Base-by-base conservation (phyloP, 2,888 invertebrate species). In the Cheiracanthium punctorium region DNA sequence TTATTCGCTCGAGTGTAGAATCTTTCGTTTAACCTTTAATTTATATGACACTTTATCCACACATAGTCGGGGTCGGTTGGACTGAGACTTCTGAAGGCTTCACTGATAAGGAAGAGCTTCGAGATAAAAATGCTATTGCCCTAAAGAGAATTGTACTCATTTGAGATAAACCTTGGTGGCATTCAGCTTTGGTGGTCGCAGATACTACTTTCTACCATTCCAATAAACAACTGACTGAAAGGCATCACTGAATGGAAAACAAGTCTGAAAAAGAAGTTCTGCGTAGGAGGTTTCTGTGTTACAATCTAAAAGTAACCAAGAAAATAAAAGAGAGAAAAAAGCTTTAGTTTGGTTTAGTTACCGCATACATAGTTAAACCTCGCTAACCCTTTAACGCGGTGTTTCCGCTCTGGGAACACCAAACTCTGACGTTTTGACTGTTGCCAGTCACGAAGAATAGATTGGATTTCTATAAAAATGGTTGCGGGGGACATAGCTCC, bases 171-270 rank as follows among this genome's bases (percentile, higher is more conserved):
- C 33, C 73, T n/a, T 73, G 67, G 73, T 67, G 73, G 79, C 52
- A 58, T 30, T 17, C 77, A 24, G 73, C 71, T 73, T 79, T 84
- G 84, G 84, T 84, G 84, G 84, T 79, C 84, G 41, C 64, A n/a
- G n/a, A n/a, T n/a, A n/a, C n/a, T n/a, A n/a, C 24, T 7, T 28
- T 28, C 24, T 28, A 24, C n/a, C 30, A 12, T 10, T 17, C 32
- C 37, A 69, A 33, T 74, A 69, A 67, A 24, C 20, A 37, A 37
- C 69, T 33, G 48, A 17, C n/a, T 30, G 32, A 32, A 29, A 30
- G 30, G 1, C 67, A 30, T 5, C 30, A 64, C 24, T 30, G 30
- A 30, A 29, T 30, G n/a, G 12, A 24, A 58, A 24, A 24, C 64
- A 24, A 12, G 52, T 52, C 52, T 14, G 52, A 52, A 52, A 52